Percentiles rank a stretch among this genome's conserved stretches.
phyloP scores from a whole-genome alignment of 2,113 vertebrate genomes.

The Lepisosteus osseus region DNA sequence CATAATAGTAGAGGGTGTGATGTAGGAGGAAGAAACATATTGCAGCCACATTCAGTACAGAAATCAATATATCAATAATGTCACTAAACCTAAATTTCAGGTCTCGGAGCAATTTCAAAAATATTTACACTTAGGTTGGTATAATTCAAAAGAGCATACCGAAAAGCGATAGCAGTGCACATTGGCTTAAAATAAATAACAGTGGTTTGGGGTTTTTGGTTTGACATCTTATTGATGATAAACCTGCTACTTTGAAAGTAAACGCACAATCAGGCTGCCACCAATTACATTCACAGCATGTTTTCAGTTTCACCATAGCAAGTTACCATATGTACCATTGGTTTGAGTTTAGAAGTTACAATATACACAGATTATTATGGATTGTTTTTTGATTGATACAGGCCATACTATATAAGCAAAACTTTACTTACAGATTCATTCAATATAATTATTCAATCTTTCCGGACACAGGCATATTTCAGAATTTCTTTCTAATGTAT shows the following conservation, averaged over 20 bases:
- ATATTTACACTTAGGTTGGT: constrained; percentile 55
- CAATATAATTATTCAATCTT: no score
- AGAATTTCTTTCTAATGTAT: no score
- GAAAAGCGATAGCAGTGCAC: constrained; percentile 45
- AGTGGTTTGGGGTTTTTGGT: constrained; percentile 60
- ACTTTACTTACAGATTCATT: no score
- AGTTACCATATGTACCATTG: constrained; percentile 17
- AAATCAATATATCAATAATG: constrained; percentile 58
- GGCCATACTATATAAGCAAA: no score
- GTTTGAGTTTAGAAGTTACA: no score
- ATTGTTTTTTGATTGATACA: no score
- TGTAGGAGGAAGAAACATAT: constrained; percentile 41
- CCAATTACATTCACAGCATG: constrained; percentile 51
- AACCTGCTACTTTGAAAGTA: neutral
- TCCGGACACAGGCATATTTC: no score
- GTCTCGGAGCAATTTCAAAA: constrained; percentile 59
- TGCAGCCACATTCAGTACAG: constrained; percentile 41
- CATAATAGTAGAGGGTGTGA: constrained; percentile 19
- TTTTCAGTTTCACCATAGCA: constrained; percentile 46
- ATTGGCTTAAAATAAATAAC: constrained; percentile 66
- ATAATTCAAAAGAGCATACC: constrained; percentile 53
- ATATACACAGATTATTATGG: no score
- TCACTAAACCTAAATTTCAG: constrained; percentile 69
- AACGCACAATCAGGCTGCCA: constrained; percentile 47
- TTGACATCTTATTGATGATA: constrained; percentile 56